These are phyloP conservation scores for Microplitis mediator DNA, from an alignment of 1,140 invertebrate genomes.

Conservation along the genomic window DNA sequence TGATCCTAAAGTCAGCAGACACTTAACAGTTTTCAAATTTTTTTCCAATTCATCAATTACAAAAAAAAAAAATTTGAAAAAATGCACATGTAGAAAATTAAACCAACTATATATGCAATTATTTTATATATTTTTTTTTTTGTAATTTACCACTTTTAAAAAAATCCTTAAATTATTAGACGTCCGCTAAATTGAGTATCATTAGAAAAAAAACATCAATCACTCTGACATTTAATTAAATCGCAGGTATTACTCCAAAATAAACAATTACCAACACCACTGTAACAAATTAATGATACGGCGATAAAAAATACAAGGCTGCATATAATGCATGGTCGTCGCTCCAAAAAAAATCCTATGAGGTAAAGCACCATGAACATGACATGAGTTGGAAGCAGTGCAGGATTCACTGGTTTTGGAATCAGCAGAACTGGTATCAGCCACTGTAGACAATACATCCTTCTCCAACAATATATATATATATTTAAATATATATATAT, in stretches of 20 bases:
- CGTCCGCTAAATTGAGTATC: too few relatives aligned
- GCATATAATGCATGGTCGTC: constrained; percentile 97
- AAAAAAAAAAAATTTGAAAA: too few relatives aligned
- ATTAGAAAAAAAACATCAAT: not conserved
- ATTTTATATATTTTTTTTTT: too few relatives aligned
- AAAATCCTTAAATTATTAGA: not conserved
- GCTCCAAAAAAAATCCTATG: constrained; percentile 91
- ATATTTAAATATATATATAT: too few relatives aligned
- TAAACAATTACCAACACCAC: constrained; percentile 91
- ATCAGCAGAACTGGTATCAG: constrained; percentile 95
- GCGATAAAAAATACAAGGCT: constrained; percentile 90
- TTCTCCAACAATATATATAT: constrained; percentile 11
- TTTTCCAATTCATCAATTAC: too few relatives aligned
- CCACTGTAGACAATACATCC: constrained; percentile 99
- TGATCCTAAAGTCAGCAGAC: too few relatives aligned
- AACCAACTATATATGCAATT: too few relatives aligned
- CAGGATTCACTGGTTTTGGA: constrained; percentile 95
- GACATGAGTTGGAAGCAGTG: constrained; percentile 91
- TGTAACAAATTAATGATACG: constrained; percentile 93
- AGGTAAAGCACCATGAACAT: constrained; percentile 96
- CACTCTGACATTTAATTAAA: constrained; percentile 36
- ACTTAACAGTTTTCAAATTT: too few relatives aligned
- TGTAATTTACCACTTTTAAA: not conserved
- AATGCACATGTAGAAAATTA: too few relatives aligned
- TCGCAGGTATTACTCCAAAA: constrained; percentile 86